Evolutionary conservation across 2,888 invertebrate genomes (phyloP).

Genomic region (Gerris lacustris): DNA sequence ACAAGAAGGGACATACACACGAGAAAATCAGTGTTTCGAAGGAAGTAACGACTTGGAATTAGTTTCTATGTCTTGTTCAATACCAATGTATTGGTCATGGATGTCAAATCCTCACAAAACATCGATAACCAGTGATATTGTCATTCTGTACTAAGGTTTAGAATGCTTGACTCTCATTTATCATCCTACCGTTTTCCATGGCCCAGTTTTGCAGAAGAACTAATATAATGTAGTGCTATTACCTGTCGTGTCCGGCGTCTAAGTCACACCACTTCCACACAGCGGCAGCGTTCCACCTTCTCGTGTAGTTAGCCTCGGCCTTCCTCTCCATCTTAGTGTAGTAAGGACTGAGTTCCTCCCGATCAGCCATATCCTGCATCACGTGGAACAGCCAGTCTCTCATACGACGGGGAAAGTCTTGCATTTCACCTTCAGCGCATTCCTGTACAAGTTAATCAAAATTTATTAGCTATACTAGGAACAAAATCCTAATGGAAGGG

Average conservation of each 20-base stretch:
- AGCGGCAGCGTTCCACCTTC: conserved; percentile 82
- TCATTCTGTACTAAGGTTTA: too few species aligned
- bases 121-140: too few species aligned
- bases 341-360: conserved; percentile 67
- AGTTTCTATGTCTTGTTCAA: too few species aligned
- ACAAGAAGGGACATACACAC: conserved; percentile 21
- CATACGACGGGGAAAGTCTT: conserved; percentile 92
- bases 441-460: conserved; percentile 40
- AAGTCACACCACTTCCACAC: conserved; percentile 98
- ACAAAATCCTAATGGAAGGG: background rate
- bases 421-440: conserved; percentile 74
- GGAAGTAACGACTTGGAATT: background rate
- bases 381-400: conserved; percentile 97
- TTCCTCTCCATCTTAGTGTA: conserved; percentile 78
- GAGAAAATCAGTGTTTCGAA: conserved; percentile 21
- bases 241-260: conserved; percentile 40
- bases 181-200: too few species aligned
- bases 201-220: too few species aligned
- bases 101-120: too few species aligned
- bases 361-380: conserved; percentile 85
- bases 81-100: too few species aligned
- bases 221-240: background rate
- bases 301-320: conserved; percentile 71
- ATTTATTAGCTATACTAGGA: conserved; percentile 16
- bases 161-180: too few species aligned